Base-by-base conservation (phyloP, 2,888 invertebrate species). In the Biston betularia region DNA sequence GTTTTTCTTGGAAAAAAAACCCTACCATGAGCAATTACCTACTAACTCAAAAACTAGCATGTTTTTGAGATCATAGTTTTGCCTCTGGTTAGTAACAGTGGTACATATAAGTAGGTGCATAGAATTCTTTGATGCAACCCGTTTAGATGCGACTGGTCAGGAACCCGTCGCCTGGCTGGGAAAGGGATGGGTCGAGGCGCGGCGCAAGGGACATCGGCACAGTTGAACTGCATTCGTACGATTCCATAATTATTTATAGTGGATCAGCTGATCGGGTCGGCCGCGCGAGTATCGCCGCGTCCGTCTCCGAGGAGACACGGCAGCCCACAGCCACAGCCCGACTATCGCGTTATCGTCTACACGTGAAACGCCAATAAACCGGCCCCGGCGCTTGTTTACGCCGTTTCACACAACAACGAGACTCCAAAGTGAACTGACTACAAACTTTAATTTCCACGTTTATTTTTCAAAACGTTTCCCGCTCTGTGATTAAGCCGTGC, bases 221-320 rank as follows among this genome's bases (percentile, higher is more conserved):
- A 68, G 75, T 79, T 78, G 77, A 84, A 84, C 78, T 87, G 87
- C 88, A 89, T 87, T 81, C 83, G 81, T 84, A 85, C 87, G 83
- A 88, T 89, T 88, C 85, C 80, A 82, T 86, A 92, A 73, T 91
- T 93, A 93, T 93, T 92, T 91, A 92, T 93, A 93, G 93, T 89
- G 83, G 82, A 91, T 91, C 93, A 90, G 93, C 93, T 92, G 91
- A 84, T 80, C 75, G 57, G 75, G 73, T 64, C 74, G 74, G 72
- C 73, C 76, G 73, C 74, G 73, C 53, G 63, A 66, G 63, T 73
- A 72, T 72, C 65, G 72, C 71, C 68, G 67, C 63, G 63, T 62
- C 57, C 58, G 62, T 56, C 46, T 62, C 34, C 62, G 46, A 63
- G 70, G 72, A 74, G 77, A 74, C 72, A 71, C 70, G 53, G 57